A percentile compares a stretch with the other conserved stretches of the same genome.
phyloP scores from a whole-genome alignment of 2,113 vertebrate species.

The Istiophorus platypterus region DNA sequence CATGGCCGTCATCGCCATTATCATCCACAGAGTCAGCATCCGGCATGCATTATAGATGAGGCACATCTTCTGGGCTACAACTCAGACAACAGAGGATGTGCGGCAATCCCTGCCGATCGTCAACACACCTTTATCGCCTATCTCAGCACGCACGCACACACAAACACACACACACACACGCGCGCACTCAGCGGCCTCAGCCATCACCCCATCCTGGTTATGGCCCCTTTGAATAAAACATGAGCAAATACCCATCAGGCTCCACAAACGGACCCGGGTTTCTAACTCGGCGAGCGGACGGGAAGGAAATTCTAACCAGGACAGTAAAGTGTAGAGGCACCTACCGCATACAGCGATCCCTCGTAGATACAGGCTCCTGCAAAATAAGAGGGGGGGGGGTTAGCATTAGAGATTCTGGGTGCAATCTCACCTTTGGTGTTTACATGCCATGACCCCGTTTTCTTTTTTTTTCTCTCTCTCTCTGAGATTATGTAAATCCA shows the following conservation, averaged over 20 bases:
- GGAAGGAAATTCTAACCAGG: not conserved
- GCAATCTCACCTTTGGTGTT: not conserved
- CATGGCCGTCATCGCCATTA: slow-evolving; percentile 43
- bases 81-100: slow-evolving; percentile 37
- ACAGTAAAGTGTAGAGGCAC: slow-evolving; percentile 67
- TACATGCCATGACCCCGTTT: not conserved
- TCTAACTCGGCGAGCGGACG: not conserved
- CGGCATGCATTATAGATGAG: slow-evolving; percentile 68
- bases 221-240: slow-evolving; percentile 54
- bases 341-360: slow-evolving; percentile 89
- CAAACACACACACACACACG: slow-evolving; percentile 3
- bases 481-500: slow-evolving; percentile 25
- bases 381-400: slow-evolving; percentile 8
- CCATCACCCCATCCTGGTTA: slow-evolving; percentile 19
- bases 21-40: slow-evolving; percentile 49
- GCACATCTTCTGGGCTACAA: slow-evolving; percentile 34
- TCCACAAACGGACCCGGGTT: slow-evolving; percentile 11
- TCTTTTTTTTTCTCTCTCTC: no score
- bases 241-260: slow-evolving; percentile 41
- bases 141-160: not conserved
- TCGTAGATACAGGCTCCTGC: slow-evolving; percentile 91
- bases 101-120: slow-evolving; percentile 30
- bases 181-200: slow-evolving; percentile 14
- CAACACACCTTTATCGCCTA: slow-evolving; percentile 15
- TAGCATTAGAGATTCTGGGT: slow-evolving; percentile 19